phyloP scores from a whole-genome alignment of 2,888 invertebrate genomes.

The Scaptomyza reducta region DNA sequence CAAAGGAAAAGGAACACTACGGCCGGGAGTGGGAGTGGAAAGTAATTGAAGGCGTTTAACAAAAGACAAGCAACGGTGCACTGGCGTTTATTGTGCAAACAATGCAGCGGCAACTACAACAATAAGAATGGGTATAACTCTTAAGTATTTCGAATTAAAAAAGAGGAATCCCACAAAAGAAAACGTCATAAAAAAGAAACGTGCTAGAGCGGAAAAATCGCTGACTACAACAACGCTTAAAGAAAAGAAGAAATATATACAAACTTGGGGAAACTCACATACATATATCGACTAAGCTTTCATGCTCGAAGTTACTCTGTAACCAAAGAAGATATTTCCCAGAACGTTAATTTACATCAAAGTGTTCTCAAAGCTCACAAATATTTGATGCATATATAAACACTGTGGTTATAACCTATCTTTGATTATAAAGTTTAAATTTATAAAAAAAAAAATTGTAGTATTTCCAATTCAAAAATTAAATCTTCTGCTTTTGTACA shows the following conservation, averaged over 20 bases:
- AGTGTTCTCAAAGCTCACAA: no score
- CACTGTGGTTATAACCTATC: no score
- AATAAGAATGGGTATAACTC: conserved; percentile 27
- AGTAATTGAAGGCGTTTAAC: conserved; percentile 14
- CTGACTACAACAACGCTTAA: background rate
- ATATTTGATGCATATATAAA: no score
- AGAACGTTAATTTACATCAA: no score
- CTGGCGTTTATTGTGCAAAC: conserved; percentile 31
- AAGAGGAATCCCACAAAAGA: conserved; percentile 1
- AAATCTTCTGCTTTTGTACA: no score
- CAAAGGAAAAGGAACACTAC: no score
- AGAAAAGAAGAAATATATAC: background rate
- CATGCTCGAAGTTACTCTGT: background rate
- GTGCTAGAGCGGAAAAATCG: conserved; percentile 17
- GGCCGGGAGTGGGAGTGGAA: background rate
- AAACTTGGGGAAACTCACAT: background rate
- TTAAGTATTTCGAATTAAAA: conserved; percentile 21
- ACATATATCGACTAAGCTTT: background rate
- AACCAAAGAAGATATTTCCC: background rate
- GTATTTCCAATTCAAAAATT: no score
- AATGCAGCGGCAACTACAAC: conserved; percentile 33
- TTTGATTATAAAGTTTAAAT: no score
- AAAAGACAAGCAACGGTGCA: conserved; percentile 11
- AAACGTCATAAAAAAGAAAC: conserved; percentile 7
- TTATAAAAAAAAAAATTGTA: no score